These are phyloP conservation scores for Tetranychus piercei DNA, from an alignment of 2,888 invertebrate genomes.

Conservation along the genomic window DNA sequence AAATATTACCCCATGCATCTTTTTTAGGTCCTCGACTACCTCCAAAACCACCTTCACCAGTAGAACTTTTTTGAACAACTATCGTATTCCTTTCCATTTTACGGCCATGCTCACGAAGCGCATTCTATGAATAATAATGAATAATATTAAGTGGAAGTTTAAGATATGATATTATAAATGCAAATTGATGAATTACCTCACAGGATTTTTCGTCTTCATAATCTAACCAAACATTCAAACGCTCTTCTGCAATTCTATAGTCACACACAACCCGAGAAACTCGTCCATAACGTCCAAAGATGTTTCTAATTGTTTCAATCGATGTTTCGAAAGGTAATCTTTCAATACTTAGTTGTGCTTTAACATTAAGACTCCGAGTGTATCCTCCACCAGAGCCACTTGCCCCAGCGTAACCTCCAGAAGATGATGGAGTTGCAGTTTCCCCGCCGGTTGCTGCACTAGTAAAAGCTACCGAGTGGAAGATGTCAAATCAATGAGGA, in stretches of 20 bases:
- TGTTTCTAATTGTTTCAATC: conserved; percentile 3
- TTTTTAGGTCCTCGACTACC: background rate
- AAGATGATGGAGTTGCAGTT: background rate
- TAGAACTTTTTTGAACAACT: background rate
- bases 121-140: background rate
- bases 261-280: background rate
- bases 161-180: background rate
- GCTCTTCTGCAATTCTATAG: conserved; percentile 8
- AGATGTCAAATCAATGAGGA: background rate
- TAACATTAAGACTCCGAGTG: background rate
- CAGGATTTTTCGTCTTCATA: background rate
- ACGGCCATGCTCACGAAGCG: background rate
- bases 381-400: background rate
- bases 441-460: background rate
- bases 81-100: background rate
- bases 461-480: background rate
- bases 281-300: conserved; percentile 10
- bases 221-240: conserved; percentile 7
- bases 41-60: background rate
- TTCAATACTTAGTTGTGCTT: background rate
- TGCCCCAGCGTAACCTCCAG: background rate
- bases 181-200: background rate
- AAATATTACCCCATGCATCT: background rate
- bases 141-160: background rate
- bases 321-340: background rate